Evolutionary conservation across 2,797 vertebrate species (phyloP), one percentile per base, ranked within the genome.

Genomic region (Salarias fasciatus): DNA sequence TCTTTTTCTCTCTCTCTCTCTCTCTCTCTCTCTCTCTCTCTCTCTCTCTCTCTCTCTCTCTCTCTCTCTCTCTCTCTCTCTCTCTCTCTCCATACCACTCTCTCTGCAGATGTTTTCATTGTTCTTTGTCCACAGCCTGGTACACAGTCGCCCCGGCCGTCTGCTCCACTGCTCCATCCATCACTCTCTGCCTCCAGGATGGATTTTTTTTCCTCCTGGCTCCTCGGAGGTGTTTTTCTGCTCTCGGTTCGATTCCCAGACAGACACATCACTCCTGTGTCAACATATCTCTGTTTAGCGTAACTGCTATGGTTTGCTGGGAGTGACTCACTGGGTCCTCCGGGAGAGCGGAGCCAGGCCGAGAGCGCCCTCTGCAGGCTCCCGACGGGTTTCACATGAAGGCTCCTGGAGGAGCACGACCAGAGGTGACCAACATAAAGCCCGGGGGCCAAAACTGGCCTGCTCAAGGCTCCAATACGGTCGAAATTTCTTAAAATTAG

Each of bases 301-400:
- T 70, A 66, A 72, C 8, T 63, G 37, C 50, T 45, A 49, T 8
- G 51, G 82, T 79, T 79, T 75, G 63, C 49, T 11, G 10, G 52
- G 8, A 45, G 50, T 76, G 81, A 87, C 63, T 86, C 68, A 83
- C 69, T 59, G 38, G 5, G n/a, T 69, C 60, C 71, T 71, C 58
- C 71, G 71, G 60, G 64, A 65, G 54, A 30, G 24, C 47, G 31
- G 58, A 43, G 15, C 37, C 13, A 80, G 64, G 44, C 14, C 72
- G 72, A 82, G 46, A 57, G 68, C 82, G 88, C 86, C 88, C 88
- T 69, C 89, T 90, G 57, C 76, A 71, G 91, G 86, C 69, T 29
- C 44, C 41, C 43, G 1, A 28, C 48, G 45, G 33, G 9, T n/a
- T n/a, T n/a, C n/a, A n/a, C n/a, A n/a, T n/a, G n/a, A n/a, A n/a